Conservation (phyloP, 2,888 invertebrate species). For the Epicampocera succincta region DNA sequence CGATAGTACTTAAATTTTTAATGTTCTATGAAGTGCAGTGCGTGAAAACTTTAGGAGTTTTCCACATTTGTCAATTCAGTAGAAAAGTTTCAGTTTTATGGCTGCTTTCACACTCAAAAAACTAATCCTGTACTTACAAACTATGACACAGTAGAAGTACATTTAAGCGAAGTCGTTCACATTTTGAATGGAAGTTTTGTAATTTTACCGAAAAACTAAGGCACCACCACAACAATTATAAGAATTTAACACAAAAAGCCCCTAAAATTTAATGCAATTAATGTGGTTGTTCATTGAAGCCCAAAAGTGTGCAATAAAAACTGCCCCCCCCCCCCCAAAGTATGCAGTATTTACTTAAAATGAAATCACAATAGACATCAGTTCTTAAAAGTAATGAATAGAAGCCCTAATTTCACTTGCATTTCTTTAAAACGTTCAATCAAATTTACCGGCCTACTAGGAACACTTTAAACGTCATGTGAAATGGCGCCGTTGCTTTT, state of each 20-base stretch:
- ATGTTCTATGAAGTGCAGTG: constrained; percentile 49
- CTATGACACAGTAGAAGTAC: background rate
- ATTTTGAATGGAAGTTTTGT: constrained; percentile 36
- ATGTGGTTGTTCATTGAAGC: constrained; percentile 10
- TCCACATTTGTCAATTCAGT: constrained; percentile 42
- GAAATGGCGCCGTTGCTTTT: too few species aligned
- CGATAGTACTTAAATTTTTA: constrained; percentile 49
- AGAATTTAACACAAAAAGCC: background rate
- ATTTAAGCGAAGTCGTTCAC: background rate
- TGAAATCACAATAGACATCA: too few species aligned
- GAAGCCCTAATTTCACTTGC: too few species aligned
- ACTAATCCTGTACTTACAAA: constrained; percentile 16
- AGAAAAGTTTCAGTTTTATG: constrained; percentile 49
- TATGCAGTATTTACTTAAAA: too few species aligned
- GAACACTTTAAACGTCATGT: too few species aligned
- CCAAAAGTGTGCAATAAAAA: constrained; percentile 35
- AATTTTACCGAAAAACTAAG: constrained; percentile 5
- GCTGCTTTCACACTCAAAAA: constrained; percentile 50
- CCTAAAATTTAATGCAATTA: too few species aligned
- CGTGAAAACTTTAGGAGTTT: constrained; percentile 53
- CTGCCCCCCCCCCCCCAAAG: too few species aligned
- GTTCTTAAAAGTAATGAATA: too few species aligned
- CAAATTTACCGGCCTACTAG: too few species aligned
- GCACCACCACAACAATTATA: too few species aligned
- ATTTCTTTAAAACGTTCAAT: too few species aligned